Base-by-base conservation (phyloP, 2,797 vertebrate genomes). In the Lacerta agilis region DNA sequence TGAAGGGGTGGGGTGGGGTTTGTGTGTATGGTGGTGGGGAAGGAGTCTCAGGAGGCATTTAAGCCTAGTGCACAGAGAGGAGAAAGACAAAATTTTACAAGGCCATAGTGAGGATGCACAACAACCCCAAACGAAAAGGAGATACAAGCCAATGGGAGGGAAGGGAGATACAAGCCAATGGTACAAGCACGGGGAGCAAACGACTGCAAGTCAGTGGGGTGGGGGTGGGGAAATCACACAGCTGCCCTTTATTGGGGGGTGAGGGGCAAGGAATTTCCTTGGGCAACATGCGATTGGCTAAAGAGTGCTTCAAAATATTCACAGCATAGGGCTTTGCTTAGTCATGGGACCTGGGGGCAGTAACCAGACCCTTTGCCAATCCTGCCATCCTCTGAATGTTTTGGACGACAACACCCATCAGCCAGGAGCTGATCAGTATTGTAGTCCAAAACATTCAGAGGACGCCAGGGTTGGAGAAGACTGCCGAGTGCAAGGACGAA, bases 51-150 rank as follows among this genome's bases (percentile, higher is more conserved):
- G 94, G 86, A 96, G 95, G 95, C 95, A 96, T 95, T 96, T 96
- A 96, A 96, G 95, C 95, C 95, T 96, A 96, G 95, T 95, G 95
- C 94, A 95, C 93, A 96, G 93, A 96, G 93, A 95, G 95, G 94
- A 96, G 94, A 96, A 82, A 96, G 95, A 96, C 91, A 95, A 93
- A 95, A 95, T 95, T 64, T 94, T 15, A 95, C 93, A 96, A 93
- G 92, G 92, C 93, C 86, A 3, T 15, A 33, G 71, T 94, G 94
- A 95, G 91, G 91, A 90, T 66, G 90, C 5, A 91, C 36, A 85
- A 87, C 91, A 91, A 89, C 85, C 80, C 88, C 89, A 55, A 55
- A 55, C 13, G 13, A 55, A 55, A 55, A 55, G 49, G 13, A 43
- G 71, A 78, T 41, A 87, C 41, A 67, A 69, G 49, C 6, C 23